phyloP scores from a whole-genome alignment of 1,140 invertebrate genomes.

The Zaprionus tsacasi region DNA sequence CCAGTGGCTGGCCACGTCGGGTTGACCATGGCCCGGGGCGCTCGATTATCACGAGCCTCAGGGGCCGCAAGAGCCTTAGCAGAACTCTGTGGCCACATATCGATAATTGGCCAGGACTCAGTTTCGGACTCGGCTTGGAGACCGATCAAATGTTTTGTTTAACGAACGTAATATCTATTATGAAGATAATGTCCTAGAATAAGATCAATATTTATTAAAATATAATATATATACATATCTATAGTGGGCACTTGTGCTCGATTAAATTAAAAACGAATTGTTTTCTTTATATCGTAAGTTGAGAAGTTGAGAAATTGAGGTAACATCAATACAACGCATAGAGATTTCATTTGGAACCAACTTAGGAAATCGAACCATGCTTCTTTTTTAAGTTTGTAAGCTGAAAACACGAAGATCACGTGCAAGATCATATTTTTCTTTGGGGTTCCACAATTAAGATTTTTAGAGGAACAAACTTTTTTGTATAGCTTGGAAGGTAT shows the following conservation, averaged over 20 bases:
- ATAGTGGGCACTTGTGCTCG: background rate
- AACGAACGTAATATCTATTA: slow-evolving; percentile 19
- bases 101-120: slow-evolving; percentile 17
- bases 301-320: background rate
- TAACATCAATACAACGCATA: too few species aligned
- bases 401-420: too few species aligned
- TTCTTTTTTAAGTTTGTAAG: too few species aligned
- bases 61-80: background rate
- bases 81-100: slow-evolving; percentile 23
- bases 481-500: too few species aligned
- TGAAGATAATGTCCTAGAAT: slow-evolving; percentile 9
- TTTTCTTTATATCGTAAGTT: background rate
- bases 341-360: too few species aligned
- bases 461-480: too few species aligned
- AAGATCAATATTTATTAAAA: slow-evolving; percentile 63
- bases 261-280: slow-evolving; percentile 11
- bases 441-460: too few species aligned
- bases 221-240: slow-evolving; percentile 35
- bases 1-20: slow-evolving; percentile 77
- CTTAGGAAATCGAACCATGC: too few species aligned
- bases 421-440: too few species aligned
- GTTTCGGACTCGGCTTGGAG: slow-evolving; percentile 59
- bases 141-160: slow-evolving; percentile 55
- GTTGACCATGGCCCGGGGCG: slow-evolving; percentile 51
- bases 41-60: slow-evolving; percentile 63